Evolutionary conservation across 1,140 invertebrate species (phyloP), one percentile per base, ranked within the genome.

Genomic region (Scaptomyza pallida): DNA sequence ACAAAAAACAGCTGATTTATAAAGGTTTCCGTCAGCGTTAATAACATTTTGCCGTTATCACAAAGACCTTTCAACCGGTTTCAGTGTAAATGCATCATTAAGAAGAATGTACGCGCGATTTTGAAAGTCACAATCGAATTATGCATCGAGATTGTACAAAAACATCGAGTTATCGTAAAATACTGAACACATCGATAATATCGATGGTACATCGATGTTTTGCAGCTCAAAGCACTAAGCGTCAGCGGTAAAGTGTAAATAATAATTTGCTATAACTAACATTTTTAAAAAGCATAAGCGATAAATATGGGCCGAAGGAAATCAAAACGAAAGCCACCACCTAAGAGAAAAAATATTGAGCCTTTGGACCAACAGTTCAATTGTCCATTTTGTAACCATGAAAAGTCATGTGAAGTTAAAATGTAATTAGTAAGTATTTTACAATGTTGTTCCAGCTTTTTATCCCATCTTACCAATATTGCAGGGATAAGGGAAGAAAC

Each of bases 331-430:
- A 99, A 99, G 92, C 97, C 98, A 10, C 98, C 98, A 8, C 95
- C 97, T 23, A 99, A 99, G 92, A 93, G 96, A 73, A 99, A 99
- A 93, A 95, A 96, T 5, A 98, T 99, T 78, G 95, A 98, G 90
- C 97, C 98, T 1, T 92, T 99, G 23, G 98, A 99, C 89, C 96
- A 96, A 48, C 96, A 98, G 88, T 99, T 99, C 91, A 99, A 99
- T 91, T 99, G 99, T 90, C 99, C 99, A 5, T 99, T 99, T 93
- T 99, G 99, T 92, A 99, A 99, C 92, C 99, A 99, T 90, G 99
- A 99, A 92, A 98, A 98, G 83, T 99, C 98, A 1, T 99, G 99
- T 92, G 98, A 99, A 93, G 99, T 99, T 40, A 99, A 99, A 95
- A 97, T 99, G 98, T 99, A 94, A 94, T 95, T 94, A 51, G 74